Percentiles rank a stretch among this genome's conserved stretches.
Conservation (phyloP, 2,113 vertebrate species). For the Jaculus jaculus region DNA sequence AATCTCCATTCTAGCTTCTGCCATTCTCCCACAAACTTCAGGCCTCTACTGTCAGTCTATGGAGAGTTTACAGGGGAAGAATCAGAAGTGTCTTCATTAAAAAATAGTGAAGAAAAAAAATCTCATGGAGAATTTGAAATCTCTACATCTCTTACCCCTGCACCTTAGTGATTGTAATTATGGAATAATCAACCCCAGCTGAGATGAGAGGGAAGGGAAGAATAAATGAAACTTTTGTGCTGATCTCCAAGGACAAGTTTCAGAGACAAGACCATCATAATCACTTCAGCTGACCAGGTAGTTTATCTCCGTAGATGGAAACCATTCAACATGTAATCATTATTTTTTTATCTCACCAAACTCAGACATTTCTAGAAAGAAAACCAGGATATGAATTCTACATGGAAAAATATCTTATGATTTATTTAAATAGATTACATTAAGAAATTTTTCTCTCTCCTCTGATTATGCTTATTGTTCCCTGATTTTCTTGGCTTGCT, state of each 20-base stretch:
- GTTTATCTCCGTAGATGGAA: not conserved
- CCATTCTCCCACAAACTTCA: not conserved
- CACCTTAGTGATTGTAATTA: slow-evolving; percentile 81
- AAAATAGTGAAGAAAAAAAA: slow-evolving; percentile 56
- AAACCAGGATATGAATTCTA: not conserved
- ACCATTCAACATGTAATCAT: not conserved
- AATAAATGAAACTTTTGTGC: slow-evolving; percentile 62
- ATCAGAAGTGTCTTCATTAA: slow-evolving; percentile 3
- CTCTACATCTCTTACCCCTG: slow-evolving; percentile 66
- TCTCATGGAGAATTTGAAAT: slow-evolving; percentile 67
- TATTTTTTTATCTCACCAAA: not conserved
- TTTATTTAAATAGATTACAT: not conserved
- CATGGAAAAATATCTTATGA: slow-evolving; percentile 3
- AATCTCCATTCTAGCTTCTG: not conserved
- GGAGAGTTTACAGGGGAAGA: not conserved
- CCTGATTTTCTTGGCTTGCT: not conserved
- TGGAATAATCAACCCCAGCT: slow-evolving; percentile 77
- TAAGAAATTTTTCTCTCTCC: not conserved
- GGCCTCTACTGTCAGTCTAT: not conserved
- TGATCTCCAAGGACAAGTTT: slow-evolving; percentile 78
- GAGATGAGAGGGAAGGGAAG: slow-evolving; percentile 36
- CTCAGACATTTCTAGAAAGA: not conserved
- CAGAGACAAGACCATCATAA: slow-evolving; percentile 43
- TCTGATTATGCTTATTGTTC: not conserved
- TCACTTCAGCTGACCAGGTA: slow-evolving; percentile 22